Evolutionary conservation across 2,888 invertebrate genomes (phyloP), one percentile per base, ranked within the genome.

Genomic region (Tetanocera ferruginea): DNA sequence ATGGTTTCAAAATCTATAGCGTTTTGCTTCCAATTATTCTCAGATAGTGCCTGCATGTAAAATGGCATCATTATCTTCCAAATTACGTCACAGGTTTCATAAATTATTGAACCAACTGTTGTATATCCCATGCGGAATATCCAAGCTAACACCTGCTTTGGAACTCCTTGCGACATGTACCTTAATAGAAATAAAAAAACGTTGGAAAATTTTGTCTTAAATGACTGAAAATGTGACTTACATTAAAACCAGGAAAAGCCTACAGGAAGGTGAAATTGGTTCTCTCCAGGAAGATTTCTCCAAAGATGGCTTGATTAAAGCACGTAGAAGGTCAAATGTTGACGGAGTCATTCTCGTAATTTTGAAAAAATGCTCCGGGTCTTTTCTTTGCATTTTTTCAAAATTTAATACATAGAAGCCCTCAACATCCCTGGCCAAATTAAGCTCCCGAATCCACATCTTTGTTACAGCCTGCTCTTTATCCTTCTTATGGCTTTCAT

Each of bases 51-150:
- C 8, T 28, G 17, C 51, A 79, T 31, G 74, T 79, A 79, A n/a
- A 79, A n/a, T 17, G 69, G 70, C 73, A 69, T 60, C n/a, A 79
- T 37, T 67, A 67, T 25, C 34, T 66, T 9, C 74, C 76, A 79
- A 17, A 79, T 11, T 2, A 62, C 51, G 25, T 79, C 70, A 37
- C 79, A 79, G 8, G 70, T 74, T 34, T 74, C 76, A 17, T 67
- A 79, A 9, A 79, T 74, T n/a, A 79, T 79, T 23, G 73, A 17
- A n/a, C 51, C 19, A 23, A 76, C 52, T 25, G 76, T 76, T 19
- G 71, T 60, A 17, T 52, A 71, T n/a, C 71, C 71, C 71, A 71
- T 71, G 6, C 31, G 19, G 28, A 71, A 71, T n/a, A 55, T 55
- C 71, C 71, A 71, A 11, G 23, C 71, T 8, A 71, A 31, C 5